phyloP scores from a whole-genome alignment of 1,140 invertebrate species.

The Anastatus disparis region DNA sequence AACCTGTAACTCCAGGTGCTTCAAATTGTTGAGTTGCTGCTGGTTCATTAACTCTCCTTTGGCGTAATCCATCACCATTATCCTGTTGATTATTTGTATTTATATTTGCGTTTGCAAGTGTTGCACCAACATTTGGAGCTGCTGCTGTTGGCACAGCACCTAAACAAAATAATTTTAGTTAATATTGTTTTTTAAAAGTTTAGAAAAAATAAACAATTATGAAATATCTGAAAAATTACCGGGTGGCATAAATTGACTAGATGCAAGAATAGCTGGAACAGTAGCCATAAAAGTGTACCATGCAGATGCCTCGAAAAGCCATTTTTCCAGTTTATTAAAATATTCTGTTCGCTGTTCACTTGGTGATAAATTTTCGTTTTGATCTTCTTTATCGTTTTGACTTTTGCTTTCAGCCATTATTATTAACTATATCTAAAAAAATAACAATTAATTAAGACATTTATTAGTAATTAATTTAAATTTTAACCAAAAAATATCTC shows the following conservation, averaged over 20 bases:
- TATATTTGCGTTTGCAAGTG: constrained; percentile 15
- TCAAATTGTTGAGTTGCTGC: constrained; percentile 5
- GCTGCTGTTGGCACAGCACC: constrained; percentile 2
- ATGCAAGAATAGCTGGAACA: constrained; percentile 65
- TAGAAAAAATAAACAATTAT: constrained; percentile 26
- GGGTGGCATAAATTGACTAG: constrained; percentile 59
- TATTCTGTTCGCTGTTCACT: constrained; percentile 58
- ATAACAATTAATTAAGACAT: too few species aligned
- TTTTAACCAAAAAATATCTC: too few species aligned
- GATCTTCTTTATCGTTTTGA: constrained; percentile 18
- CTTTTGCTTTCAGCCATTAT: constrained; percentile 18
- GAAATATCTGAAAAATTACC: constrained; percentile 49
- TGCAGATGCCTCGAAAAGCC: constrained; percentile 66
- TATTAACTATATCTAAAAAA: constrained; percentile 13
- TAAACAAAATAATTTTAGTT: constrained; percentile 11
- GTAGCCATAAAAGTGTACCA: constrained; percentile 66
- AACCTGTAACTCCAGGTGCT: constrained; percentile 22
- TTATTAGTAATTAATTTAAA: too few species aligned
- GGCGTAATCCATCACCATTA: constrained; percentile 2
- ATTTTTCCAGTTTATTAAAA: constrained; percentile 66
- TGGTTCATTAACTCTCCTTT: constrained; percentile 23
- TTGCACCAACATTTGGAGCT: constrained; percentile 5
- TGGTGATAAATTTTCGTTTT: background rate
- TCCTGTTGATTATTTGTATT: constrained; percentile 14
- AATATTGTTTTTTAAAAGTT: background rate